These are phyloP conservation scores for Drosophila silvestris DNA, from an alignment of 2,888 invertebrate genomes.

Conservation along the genomic window DNA sequence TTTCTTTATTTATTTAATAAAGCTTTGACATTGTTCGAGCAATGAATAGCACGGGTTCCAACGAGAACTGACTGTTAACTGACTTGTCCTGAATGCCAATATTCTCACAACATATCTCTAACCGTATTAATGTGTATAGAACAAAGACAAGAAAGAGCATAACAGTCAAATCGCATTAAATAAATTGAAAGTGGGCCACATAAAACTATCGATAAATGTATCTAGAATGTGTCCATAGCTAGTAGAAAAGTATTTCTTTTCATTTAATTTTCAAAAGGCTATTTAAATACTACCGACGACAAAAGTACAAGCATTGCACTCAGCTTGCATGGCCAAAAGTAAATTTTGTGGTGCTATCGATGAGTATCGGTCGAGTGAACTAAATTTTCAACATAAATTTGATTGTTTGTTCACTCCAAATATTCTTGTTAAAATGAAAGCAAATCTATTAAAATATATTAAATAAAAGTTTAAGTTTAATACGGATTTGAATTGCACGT, in stretches of 20 bases:
- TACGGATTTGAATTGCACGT: background rate
- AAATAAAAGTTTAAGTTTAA: background rate
- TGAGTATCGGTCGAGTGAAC: background rate
- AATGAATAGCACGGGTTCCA: conserved; percentile 29
- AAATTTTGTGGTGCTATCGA: background rate
- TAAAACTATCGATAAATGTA: background rate
- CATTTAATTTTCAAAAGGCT: background rate
- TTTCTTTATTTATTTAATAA: conserved; percentile 61
- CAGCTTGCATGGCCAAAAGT: background rate
- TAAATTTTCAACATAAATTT: background rate
- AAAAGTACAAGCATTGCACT: background rate
- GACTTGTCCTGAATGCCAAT: background rate
- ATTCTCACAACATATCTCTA: background rate
- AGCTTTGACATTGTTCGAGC: conserved; percentile 26
- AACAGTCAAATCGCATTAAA: background rate
- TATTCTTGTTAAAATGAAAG: background rate
- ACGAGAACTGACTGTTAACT: conserved; percentile 14
- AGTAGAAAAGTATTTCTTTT: background rate
- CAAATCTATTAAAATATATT: background rate
- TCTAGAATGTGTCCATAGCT: background rate
- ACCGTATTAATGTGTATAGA: background rate
- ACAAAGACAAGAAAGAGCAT: background rate
- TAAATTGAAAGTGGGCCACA: background rate
- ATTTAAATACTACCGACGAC: background rate
- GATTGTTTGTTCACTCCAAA: background rate